These are phyloP conservation scores for Sitta carolinensis DNA, from an alignment of 2,797 vertebrate species.

Conservation along the genomic window DNA sequence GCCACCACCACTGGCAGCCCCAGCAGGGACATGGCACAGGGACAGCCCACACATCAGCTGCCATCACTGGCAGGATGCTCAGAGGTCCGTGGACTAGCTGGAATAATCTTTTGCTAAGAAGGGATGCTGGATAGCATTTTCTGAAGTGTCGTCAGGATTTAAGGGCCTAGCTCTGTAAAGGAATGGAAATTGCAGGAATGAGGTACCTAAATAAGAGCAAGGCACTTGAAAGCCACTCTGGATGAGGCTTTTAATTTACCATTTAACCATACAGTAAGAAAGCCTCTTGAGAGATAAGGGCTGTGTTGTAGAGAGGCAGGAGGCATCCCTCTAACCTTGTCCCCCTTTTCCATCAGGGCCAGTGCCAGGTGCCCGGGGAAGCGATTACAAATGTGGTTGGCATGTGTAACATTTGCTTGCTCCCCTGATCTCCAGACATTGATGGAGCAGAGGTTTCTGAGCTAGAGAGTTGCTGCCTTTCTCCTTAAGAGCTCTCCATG, in stretches of 20 bases:
- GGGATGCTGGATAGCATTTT: not conserved
- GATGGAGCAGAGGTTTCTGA: not conserved
- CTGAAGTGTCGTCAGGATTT: slow-evolving; percentile 1
- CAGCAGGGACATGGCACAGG: fast-evolving
- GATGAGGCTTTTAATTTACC: slow-evolving; percentile 28
- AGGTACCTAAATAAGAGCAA: slow-evolving; percentile 30
- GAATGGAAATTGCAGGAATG: slow-evolving; percentile 12
- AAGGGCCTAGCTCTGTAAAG: not conserved
- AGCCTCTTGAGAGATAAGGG: not conserved
- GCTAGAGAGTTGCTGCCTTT: not conserved
- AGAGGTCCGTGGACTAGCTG: fast-evolving
- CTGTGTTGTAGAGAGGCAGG: not conserved
- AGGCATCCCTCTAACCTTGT: not conserved
- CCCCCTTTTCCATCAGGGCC: not conserved
- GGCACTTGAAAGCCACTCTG: slow-evolving; percentile 18
- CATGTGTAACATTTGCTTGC: not conserved
- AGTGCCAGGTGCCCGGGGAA: not conserved
- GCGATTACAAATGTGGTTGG: not conserved
- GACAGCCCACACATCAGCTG: fast-evolving
- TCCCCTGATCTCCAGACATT: not conserved
- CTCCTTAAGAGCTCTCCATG: slow-evolving; percentile 16
- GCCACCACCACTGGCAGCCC: fast-evolving
- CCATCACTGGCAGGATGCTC: not conserved
- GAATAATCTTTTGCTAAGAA: not conserved
- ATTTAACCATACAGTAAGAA: slow-evolving; percentile 11